Evolutionary conservation across 2,113 vertebrate species (phyloP).

Genomic region (Epinephelus cyanopodus): DNA sequence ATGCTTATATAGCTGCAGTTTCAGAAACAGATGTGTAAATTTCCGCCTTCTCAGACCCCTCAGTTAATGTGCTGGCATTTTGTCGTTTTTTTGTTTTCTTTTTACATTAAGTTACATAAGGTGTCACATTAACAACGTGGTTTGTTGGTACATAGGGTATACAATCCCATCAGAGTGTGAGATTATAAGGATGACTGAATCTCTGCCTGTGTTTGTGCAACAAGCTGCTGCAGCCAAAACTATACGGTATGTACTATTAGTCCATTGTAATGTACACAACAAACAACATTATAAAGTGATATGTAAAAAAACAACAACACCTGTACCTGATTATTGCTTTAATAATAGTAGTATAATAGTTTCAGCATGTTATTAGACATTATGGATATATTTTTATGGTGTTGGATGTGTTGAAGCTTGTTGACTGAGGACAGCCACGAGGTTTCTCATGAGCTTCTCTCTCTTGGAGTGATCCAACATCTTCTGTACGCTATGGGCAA

Average conservation of each 20-base stretch:
- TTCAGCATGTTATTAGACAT: neutral
- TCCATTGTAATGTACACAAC: neutral
- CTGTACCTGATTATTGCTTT: neutral
- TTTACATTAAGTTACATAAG: neutral
- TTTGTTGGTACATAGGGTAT: neutral
- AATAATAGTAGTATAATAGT: neutral
- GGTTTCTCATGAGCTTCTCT: constrained; percentile 85
- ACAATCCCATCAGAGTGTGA: constrained; percentile 41
- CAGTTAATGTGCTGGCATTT: neutral
- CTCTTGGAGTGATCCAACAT: constrained; percentile 82
- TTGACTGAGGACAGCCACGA: constrained; percentile 78
- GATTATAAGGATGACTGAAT: constrained; percentile 54
- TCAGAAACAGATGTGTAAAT: neutral
- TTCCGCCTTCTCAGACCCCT: neutral
- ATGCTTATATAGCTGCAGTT: neutral
- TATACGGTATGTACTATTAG: constrained; percentile 72
- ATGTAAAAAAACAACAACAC: neutral
- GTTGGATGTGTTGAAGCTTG: constrained; percentile 72
- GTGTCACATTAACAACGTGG: neutral
- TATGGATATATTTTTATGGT: neutral
- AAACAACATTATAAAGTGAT: neutral
- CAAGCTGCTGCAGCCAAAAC: constrained; percentile 89
- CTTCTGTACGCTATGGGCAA: constrained; percentile 88
- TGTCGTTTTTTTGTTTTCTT: neutral
- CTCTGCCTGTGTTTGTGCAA: constrained; percentile 81